Evolutionary conservation across 1,140 invertebrate genomes (phyloP), one percentile per base, ranked within the genome.

Genomic region (Microvelia longipes): DNA sequence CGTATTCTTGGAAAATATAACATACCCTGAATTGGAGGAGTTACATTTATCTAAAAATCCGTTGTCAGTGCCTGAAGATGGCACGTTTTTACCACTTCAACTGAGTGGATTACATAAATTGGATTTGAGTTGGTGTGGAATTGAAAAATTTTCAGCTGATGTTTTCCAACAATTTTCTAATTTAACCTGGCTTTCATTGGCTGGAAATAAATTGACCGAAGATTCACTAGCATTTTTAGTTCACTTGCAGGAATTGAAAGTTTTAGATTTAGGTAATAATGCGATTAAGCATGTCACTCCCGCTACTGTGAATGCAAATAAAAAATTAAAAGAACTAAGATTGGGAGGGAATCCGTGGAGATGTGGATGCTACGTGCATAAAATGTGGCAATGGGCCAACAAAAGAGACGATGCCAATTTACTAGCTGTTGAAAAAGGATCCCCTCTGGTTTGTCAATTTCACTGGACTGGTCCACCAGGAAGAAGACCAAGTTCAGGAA

Each of bases 311-410:
- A 82, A 82, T 66, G 71, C 73, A 0, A 87, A 88, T 77, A 78
- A 81, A 0, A 81, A 82, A 68, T 73, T 88, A 1, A 74, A 82
- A 14, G 85, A 82, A 0, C 67, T 90, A 1, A 86, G 86, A 76
- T 79, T 89, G 2, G 81, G 87, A 2, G 84, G 84, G 0, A 90
- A 90, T 79, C 87, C 86, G 0, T 89, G 88, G 79, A 78, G 83
- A 63, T 89, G 88, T 73, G 85, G 87, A 73, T 90, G 88, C 72
- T 84, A 85, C 29, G 83, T 89, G 50, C 82, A 83, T 0, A 85
- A 88, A 50, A 85, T 88, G 80, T 89, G 87, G 87, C 82, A 87
- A 73, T 90, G 87, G 88, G 87, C 87, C 5, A 60, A 19, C 35
- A 64, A 64, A 24, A 15, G 62, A 25, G 15, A 15, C 25, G 62